Evolutionary conservation across 2,797 vertebrate species (phyloP), one percentile per base, ranked within the genome.

Genomic region (Tenualosa ilisha): DNA sequence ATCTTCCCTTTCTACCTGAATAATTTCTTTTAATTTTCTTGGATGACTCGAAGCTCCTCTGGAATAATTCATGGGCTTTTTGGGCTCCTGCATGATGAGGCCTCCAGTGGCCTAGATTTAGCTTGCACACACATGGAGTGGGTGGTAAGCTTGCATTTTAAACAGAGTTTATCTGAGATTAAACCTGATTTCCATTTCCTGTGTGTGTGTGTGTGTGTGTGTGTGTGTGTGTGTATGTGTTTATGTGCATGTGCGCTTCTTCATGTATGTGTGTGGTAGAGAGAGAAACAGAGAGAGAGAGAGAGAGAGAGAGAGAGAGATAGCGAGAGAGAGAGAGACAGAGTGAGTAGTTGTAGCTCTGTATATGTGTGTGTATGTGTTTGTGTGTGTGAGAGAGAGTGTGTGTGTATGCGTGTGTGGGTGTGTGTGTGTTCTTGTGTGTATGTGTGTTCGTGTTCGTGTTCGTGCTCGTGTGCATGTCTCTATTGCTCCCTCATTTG

Each of bases 91-190:
- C 75, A n/a, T 81, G 81, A 20, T 61, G 86, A 83, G 89, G 84
- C 56, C 86, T 46, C 75, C 82, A 81, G 56, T 89, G 87, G 87
- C 88, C 90, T 85, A 88, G 85, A 85, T 91, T 90, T 91, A 54
- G 82, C 86, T 84, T 68, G 56, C 84, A 56, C 72, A 46, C 61
- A 82, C 84, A 50, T 59, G 51, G 79, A 84, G 88, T 88, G 88
- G 87, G 88, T 46, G 85, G 88, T 31, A 84, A 86, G 84, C 82
- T 72, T 85, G 87, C 85, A 85, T 88, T 89, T 83, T 84, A 84
- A 88, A 50, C 50, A 49, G 75, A 83, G 53, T 84, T 86, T 86
- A 85, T 56, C 1, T 50, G 54, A 85, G 83, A 89, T 87, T 88
- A 85, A 86, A 86, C 82, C 75, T 51, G 50, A 83, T 83, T 83